A percentile compares a stretch with the other conserved stretches of the same genome.
Evolutionary conservation across 2,888 invertebrate genomes (phyloP).

Genomic region (Pollenia labialis): DNA sequence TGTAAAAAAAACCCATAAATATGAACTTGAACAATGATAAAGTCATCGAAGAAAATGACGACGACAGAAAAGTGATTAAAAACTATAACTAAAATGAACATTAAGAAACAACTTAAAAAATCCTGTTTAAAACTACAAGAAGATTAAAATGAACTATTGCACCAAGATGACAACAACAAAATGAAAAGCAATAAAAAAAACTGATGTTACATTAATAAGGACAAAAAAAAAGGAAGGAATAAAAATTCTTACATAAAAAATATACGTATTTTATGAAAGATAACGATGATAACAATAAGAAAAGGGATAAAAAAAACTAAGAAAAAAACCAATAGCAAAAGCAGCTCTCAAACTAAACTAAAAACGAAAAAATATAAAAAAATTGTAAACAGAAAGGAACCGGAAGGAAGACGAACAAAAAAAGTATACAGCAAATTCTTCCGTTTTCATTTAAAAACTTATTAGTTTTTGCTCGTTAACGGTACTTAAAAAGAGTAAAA

Average conservation of each 20-base stretch:
- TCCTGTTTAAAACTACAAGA: slow-evolving; percentile 56
- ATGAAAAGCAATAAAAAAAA: slow-evolving; percentile 49
- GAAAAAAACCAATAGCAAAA: slow-evolving; percentile 74
- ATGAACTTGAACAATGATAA: slow-evolving; percentile 67
- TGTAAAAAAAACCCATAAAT: slow-evolving; percentile 19
- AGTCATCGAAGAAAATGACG: slow-evolving; percentile 64
- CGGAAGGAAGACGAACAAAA: slow-evolving; percentile 61
- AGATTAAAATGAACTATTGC: slow-evolving; percentile 68
- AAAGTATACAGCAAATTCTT: slow-evolving; percentile 69
- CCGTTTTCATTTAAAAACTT: slow-evolving; percentile 80
- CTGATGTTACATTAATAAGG: slow-evolving; percentile 49
- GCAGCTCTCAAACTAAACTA: slow-evolving; percentile 53
- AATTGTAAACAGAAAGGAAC: slow-evolving; percentile 75
- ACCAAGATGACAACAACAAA: slow-evolving; percentile 63
- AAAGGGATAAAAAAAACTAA: slow-evolving; percentile 74
- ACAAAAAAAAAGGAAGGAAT: slow-evolving; percentile 76
- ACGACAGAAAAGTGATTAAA: slow-evolving; percentile 69
- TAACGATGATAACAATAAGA: slow-evolving; percentile 65
- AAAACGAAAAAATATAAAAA: slow-evolving; percentile 78
- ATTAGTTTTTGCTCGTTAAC: slow-evolving; percentile 84
- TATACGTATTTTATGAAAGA: slow-evolving; percentile 58
- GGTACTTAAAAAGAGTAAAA: slow-evolving; percentile 69
- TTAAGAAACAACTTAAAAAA: slow-evolving; percentile 56
- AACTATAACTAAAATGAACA: slow-evolving; percentile 62
- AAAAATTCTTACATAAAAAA: slow-evolving; percentile 74